Conservation (phyloP, 1,140 invertebrate species). For the Drosophila arawakana region DNA sequence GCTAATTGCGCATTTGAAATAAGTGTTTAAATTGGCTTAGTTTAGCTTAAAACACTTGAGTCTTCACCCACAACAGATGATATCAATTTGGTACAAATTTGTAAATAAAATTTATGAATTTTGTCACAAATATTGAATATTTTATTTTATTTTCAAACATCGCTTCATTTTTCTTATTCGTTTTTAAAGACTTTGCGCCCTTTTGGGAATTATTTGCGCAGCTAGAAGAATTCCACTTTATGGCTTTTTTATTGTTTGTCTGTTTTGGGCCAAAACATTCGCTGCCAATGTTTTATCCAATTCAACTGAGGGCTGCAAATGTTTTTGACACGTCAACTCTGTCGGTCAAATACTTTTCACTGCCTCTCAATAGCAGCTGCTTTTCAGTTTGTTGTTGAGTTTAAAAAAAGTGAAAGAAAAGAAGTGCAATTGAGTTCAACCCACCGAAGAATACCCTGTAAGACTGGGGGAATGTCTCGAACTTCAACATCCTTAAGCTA, state of each 20-base stretch:
- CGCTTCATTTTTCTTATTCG: conserved; percentile 5
- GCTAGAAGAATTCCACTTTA: conserved; percentile 38
- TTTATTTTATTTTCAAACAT: background rate
- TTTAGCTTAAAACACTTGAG: too few relatives aligned
- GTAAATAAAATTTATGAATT: too few relatives aligned
- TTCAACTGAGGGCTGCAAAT: conserved; percentile 72
- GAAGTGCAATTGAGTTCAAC: too few relatives aligned
- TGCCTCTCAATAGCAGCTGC: conserved; percentile 38
- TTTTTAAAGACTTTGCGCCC: too few relatives aligned
- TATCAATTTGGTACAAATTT: too few relatives aligned
- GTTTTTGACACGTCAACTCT: conserved; percentile 78
- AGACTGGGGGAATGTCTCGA: too few relatives aligned
- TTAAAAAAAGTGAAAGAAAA: conserved; percentile 3
- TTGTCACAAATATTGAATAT: too few relatives aligned
- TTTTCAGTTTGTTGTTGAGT: conserved; percentile 43
- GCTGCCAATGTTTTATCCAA: conserved; percentile 10
- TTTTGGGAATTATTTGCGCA: background rate
- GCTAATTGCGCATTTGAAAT: too few relatives aligned
- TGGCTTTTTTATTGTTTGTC: conserved; percentile 44
- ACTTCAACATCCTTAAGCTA: too few relatives aligned
- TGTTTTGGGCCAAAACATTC: background rate
- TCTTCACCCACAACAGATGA: too few relatives aligned
- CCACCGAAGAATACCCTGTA: too few relatives aligned
- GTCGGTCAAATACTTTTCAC: conserved; percentile 68
- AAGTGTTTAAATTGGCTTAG: too few relatives aligned